Conservation (phyloP, 2,797 vertebrate genomes). For the Lagocephalus sceleratus region DNA sequence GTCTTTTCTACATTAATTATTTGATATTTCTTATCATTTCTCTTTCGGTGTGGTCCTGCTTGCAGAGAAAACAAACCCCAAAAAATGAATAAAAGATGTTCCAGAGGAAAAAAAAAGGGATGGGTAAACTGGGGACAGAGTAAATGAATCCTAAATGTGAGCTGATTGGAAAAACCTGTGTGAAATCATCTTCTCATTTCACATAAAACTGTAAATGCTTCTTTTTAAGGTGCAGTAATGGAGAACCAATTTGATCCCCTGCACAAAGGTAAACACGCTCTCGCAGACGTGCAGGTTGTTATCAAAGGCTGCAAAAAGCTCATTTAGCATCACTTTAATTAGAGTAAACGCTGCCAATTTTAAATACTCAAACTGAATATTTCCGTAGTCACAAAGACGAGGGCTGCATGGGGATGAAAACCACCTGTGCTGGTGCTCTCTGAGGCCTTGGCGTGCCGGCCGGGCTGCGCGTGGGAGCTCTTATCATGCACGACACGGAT, state of each 20-base stretch:
- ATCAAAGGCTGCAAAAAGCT: constrained; percentile 67
- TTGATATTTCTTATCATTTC: constrained; percentile 55
- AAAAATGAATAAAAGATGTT: constrained; percentile 60
- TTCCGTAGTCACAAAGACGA: constrained; percentile 50
- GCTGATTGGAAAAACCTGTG: constrained; percentile 75
- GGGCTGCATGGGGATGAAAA: constrained; percentile 57
- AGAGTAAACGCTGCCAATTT: constrained; percentile 68
- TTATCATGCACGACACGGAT: constrained; percentile 28
- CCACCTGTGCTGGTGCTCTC: constrained; percentile 61
- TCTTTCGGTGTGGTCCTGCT: constrained; percentile 37
- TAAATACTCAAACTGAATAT: constrained; percentile 67
- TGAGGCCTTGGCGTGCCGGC: constrained; percentile 20
- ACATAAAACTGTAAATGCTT: constrained; percentile 70
- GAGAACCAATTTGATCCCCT: constrained; percentile 75
- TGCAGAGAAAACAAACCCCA: constrained; percentile 53
- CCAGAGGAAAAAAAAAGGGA: constrained; percentile 44
- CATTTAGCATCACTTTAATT: constrained; percentile 75
- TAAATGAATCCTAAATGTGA: constrained; percentile 66
- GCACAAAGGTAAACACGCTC: constrained; percentile 69
- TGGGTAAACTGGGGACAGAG: constrained; percentile 53
- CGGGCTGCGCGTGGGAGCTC: constrained; percentile 12
- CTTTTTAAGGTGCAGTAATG: constrained; percentile 69
- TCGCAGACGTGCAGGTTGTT: constrained; percentile 50
- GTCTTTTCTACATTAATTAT: constrained; percentile 56
- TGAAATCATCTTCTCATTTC: constrained; percentile 74